These are phyloP conservation scores for Danio albolineatus DNA, from an alignment of 2,797 vertebrate genomes.

Conservation along the genomic window DNA sequence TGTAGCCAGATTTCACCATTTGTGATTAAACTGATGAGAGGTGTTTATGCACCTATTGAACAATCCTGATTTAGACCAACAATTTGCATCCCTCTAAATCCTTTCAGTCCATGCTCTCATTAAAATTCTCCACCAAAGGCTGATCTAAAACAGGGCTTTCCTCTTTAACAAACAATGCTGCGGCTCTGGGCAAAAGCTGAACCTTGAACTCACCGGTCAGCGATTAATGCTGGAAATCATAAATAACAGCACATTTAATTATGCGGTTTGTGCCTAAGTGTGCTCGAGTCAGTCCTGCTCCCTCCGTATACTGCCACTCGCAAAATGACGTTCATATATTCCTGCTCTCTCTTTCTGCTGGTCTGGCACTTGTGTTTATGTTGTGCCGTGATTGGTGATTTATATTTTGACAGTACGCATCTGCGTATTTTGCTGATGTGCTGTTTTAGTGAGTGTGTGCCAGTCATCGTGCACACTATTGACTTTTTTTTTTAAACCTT, in stretches of 20 bases:
- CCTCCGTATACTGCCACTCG: constrained; percentile 35
- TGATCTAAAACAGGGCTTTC: not conserved
- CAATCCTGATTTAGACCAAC: not conserved
- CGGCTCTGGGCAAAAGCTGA: not conserved
- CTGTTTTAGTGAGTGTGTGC: constrained; percentile 51
- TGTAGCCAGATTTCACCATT: not conserved
- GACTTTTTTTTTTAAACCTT: constrained; percentile 73
- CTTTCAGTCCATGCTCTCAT: not conserved
- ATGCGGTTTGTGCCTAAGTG: constrained; percentile 27
- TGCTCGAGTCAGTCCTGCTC: constrained; percentile 16
- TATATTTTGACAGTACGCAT: constrained; percentile 82
- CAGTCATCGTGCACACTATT: constrained; percentile 67
- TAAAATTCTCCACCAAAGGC: constrained; percentile 19
- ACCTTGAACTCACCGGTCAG: constrained; percentile 21
- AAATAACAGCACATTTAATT: constrained; percentile 45
- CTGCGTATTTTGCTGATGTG: constrained; percentile 72
- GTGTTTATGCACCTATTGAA: not conserved
- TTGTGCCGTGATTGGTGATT: constrained; percentile 80
- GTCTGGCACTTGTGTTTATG: constrained; percentile 79
- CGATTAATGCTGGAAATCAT: constrained; percentile 38
- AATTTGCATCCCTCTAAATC: not conserved
- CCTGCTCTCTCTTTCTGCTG: constrained; percentile 75
- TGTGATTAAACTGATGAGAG: not conserved
- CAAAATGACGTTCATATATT: constrained; percentile 62
- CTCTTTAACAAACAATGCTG: constrained; percentile 28